Evolutionary conservation across 2,113 vertebrate genomes (phyloP).

Genomic region (Sphyrna mokarran): DNA sequence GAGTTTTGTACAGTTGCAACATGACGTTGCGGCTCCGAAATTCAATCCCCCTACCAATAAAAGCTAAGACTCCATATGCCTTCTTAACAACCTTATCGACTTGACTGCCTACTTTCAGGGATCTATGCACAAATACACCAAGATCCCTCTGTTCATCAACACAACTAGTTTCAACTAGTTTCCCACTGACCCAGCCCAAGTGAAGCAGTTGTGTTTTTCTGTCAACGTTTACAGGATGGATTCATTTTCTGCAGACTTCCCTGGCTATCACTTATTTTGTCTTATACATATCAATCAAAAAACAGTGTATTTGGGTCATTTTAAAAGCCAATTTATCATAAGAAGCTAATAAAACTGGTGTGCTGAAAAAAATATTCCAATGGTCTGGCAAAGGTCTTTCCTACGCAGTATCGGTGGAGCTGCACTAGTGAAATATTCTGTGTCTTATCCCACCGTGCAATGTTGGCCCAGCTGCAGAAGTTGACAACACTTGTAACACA

Average conservation of each 20-base stretch:
- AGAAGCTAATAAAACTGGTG: neutral
- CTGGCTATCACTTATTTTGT: neutral
- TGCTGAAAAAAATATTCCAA: neutral
- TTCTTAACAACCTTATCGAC: too few relatives aligned
- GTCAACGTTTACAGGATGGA: neutral
- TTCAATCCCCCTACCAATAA: too few relatives aligned
- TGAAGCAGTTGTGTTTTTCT: neutral
- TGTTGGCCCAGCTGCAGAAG: neutral
- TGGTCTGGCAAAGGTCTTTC: too few relatives aligned
- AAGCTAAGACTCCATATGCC: too few relatives aligned
- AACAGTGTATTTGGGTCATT: neutral
- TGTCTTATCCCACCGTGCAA: neutral
- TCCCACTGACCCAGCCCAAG: neutral
- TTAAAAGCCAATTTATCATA: neutral
- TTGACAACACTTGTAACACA: neutral
- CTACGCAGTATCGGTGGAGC: neutral
- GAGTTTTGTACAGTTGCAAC: too few relatives aligned
- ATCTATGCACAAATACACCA: too few relatives aligned
- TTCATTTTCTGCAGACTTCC: neutral
- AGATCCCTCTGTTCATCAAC: too few relatives aligned
- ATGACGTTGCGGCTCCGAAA: too few relatives aligned
- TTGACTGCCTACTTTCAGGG: too few relatives aligned
- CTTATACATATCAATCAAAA: neutral
- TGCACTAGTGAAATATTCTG: neutral
- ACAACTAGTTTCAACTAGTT: too few relatives aligned